These are phyloP conservation scores for Sminthurides aquaticus DNA, from an alignment of 2,888 invertebrate species.

Conservation along the genomic window DNA sequence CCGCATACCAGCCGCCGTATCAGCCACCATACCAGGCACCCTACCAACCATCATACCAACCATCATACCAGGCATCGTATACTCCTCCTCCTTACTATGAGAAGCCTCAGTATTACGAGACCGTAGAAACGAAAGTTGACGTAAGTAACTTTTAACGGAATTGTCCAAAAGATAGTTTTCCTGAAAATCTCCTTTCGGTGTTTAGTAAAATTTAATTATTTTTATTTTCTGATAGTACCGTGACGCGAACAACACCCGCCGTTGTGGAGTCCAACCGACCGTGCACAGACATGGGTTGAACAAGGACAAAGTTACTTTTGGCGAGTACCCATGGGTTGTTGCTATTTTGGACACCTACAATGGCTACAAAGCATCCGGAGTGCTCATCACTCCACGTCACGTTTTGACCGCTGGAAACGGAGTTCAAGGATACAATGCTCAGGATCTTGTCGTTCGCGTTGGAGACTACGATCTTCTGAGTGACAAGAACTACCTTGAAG, in stretches of 20 bases:
- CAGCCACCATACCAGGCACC: neutral
- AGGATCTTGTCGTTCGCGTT: slow-evolving; percentile 35
- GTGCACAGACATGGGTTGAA: slow-evolving; percentile 38
- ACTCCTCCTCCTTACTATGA: slow-evolving; percentile 15
- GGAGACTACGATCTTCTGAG: slow-evolving; percentile 40
- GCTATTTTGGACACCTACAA: slow-evolving; percentile 39
- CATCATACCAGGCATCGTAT: neutral
- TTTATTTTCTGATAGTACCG: slow-evolving; percentile 31
- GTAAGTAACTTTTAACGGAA: slow-evolving; percentile 4
- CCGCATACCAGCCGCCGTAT: too few species aligned
- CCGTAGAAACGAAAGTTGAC: slow-evolving; percentile 15
- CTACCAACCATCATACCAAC: neutral
- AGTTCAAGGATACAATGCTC: slow-evolving; percentile 29
- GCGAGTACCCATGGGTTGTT: slow-evolving; percentile 42
- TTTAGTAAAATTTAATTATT: neutral
- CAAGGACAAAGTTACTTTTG: slow-evolving; percentile 36
- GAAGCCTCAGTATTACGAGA: slow-evolving; percentile 20
- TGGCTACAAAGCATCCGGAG: slow-evolving; percentile 38
- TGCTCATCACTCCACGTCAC: slow-evolving; percentile 38
- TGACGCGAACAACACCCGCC: slow-evolving; percentile 35
- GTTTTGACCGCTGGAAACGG: slow-evolving; percentile 40
- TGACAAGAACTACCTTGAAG: slow-evolving; percentile 41
- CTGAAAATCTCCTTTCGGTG: neutral
- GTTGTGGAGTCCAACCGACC: slow-evolving; percentile 40
- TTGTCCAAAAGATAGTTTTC: neutral